phyloP scores from a whole-genome alignment of 2,888 invertebrate species.

The Cheilosia vernalis region DNA sequence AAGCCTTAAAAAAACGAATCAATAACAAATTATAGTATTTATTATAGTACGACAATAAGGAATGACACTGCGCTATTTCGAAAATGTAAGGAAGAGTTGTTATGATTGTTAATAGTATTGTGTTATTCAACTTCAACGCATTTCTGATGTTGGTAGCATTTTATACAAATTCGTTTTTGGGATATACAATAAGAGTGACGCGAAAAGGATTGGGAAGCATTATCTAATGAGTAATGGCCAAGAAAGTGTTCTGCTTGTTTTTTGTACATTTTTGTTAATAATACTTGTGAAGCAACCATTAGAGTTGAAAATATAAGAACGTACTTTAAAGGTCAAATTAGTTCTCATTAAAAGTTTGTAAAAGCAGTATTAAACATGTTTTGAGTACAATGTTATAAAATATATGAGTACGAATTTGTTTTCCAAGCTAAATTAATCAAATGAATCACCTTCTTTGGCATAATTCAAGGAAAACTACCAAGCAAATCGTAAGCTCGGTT shows the following conservation, averaged over 20 bases:
- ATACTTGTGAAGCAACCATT: too few species aligned
- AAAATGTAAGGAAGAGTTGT: slow-evolving; percentile 13
- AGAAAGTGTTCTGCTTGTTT: background rate
- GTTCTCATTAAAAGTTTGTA: background rate
- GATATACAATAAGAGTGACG: background rate
- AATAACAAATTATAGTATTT: slow-evolving; percentile 13
- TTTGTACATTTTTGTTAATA: too few species aligned
- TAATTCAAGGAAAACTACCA: background rate
- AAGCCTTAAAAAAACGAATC: background rate
- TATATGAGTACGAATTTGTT: too few species aligned
- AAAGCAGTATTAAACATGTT: background rate
- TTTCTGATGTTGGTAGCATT: slow-evolving; percentile 4
- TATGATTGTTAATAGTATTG: slow-evolving; percentile 6
- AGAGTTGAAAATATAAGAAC: background rate
- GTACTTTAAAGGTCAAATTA: background rate
- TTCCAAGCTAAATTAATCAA: background rate
- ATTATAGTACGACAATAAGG: background rate
- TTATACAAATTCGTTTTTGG: slow-evolving; percentile 23
- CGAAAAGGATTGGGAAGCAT: too few species aligned
- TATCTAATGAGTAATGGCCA: background rate
- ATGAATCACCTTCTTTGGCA: background rate
- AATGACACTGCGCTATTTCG: slow-evolving; percentile 7
- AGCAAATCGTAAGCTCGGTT: background rate
- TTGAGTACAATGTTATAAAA: background rate
- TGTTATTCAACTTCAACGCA: background rate